Percentiles rank a stretch among this genome's conserved stretches.
Evolutionary conservation across 2,888 invertebrate genomes (phyloP).

Genomic region (Poecilobothrus nobilitatus): DNA sequence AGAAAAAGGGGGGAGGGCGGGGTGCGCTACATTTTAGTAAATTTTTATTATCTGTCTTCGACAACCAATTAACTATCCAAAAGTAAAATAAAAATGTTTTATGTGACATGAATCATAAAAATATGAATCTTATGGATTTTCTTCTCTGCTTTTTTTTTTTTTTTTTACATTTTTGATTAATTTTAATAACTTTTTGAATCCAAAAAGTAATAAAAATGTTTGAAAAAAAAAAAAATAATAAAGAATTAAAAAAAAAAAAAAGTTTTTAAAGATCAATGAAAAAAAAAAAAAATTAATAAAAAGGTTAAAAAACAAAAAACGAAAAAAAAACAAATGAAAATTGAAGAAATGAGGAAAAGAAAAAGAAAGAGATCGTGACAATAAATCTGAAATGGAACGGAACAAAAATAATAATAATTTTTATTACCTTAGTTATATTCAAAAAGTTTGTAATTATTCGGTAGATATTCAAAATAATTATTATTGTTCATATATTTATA

Average conservation of each 20-base stretch:
- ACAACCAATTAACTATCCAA: no score
- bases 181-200: conserved; percentile 6
- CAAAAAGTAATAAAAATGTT: not conserved
- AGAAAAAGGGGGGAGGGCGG: no score
- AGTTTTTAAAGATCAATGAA: not conserved
- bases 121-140: not conserved
- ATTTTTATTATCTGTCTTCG: no score
- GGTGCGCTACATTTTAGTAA: no score
- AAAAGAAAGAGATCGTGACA: not conserved
- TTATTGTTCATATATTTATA: not conserved
- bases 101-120: not conserved
- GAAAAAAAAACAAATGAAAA: no score
- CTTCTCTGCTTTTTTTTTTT: not conserved
- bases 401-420: not conserved
- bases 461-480: not conserved
- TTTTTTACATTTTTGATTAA: not conserved
- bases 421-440: not conserved
- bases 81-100: not conserved
- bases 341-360: not conserved
- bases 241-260: not conserved
- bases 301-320: no score
- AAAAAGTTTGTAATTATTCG: not conserved
- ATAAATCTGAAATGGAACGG: conserved; percentile 3
- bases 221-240: no score
- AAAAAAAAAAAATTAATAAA: not conserved